These are phyloP conservation scores for Chrysolina americana DNA, from an alignment of 2,888 invertebrate species.

Conservation along the genomic window DNA sequence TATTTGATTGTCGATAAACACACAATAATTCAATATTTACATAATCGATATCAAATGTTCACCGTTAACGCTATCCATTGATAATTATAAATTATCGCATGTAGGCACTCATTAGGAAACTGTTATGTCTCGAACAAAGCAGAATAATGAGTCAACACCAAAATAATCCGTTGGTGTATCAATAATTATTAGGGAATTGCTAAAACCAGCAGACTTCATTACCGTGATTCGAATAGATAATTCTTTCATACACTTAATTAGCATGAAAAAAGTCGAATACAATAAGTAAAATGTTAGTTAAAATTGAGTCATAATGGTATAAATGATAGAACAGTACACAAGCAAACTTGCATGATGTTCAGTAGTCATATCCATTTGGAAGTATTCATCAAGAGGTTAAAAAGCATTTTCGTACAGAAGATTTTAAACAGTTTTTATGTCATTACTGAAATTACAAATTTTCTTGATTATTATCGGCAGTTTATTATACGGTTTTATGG, in stretches of 20 bases:
- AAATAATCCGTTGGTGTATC: background rate
- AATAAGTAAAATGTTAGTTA: no score
- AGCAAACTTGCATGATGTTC: background rate
- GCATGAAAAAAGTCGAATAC: no score
- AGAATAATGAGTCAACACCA: background rate
- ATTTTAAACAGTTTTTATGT: background rate
- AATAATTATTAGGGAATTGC: background rate
- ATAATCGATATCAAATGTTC: conserved; percentile 4
- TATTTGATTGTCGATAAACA: conserved; percentile 8
- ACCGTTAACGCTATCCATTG: background rate
- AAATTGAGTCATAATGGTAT: no score
- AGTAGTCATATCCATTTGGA: background rate
- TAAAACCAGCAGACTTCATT: background rate
- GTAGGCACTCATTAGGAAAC: conserved; percentile 1
- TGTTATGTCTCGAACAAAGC: background rate
- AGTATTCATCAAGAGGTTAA: background rate
- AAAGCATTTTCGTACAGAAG: background rate
- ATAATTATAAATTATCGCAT: background rate
- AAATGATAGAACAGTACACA: no score
- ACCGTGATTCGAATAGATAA: no score
- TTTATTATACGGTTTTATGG: background rate
- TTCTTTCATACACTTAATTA: no score
- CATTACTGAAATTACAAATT: background rate
- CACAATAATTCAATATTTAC: conserved; percentile 2
- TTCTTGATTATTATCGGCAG: background rate